Evolutionary conservation across 2,888 invertebrate species (phyloP).

Genomic region (Graphium colonna): DNA sequence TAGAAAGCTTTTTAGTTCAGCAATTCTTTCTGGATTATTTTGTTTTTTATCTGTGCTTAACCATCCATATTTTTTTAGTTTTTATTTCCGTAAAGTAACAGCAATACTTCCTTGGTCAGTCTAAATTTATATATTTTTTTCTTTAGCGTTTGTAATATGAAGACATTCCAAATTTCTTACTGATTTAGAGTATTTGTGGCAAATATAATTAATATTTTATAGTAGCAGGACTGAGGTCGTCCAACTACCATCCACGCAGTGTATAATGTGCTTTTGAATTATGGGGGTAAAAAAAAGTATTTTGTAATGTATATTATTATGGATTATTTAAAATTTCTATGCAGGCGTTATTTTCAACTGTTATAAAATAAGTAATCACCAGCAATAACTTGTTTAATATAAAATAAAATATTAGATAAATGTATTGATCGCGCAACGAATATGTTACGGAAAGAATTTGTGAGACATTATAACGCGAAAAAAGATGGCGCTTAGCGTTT

Average conservation of each 20-base stretch:
- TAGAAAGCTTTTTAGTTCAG: no score
- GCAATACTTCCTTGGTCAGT: no score
- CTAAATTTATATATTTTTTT: background rate
- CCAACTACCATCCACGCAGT: constrained; percentile 27
- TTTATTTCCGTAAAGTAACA: background rate
- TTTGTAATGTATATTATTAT: constrained; percentile 46
- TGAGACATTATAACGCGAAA: background rate
- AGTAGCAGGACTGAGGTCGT: constrained; percentile 25
- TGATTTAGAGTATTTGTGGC: constrained; percentile 27
- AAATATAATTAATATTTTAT: constrained; percentile 24
- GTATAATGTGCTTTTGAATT: constrained; percentile 31
- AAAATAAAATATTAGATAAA: background rate
- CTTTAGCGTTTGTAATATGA: constrained; percentile 28
- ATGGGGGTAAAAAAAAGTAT: constrained; percentile 15
- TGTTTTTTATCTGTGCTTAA: no score
- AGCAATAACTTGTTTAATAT: background rate
- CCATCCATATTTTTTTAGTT: background rate
- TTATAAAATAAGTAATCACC: background rate
- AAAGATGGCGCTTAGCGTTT: background rate
- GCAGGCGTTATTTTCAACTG: constrained; percentile 9
- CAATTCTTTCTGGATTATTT: no score
- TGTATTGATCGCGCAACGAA: background rate
- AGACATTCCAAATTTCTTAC: constrained; percentile 60
- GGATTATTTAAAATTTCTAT: constrained; percentile 51
- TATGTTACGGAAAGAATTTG: background rate